Evolutionary conservation across 1,140 invertebrate species (phyloP), one percentile per base, ranked within the genome.

Genomic region (Cyrtorhinus lividipennis): DNA sequence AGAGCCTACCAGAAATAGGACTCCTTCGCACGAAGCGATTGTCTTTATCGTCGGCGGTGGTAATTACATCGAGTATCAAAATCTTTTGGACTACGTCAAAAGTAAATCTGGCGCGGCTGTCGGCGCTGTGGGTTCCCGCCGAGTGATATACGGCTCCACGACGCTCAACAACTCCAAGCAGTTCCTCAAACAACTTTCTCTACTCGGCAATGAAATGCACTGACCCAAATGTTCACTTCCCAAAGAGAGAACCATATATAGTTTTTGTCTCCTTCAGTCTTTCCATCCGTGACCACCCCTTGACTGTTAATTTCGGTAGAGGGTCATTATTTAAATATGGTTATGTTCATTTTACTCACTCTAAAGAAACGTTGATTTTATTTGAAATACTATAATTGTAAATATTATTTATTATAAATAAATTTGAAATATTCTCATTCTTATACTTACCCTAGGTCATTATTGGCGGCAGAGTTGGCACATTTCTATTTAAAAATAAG

Each of bases 51-150:
- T 99, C 25, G 96, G 96, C 59, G 96, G 96, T 63, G 96, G 96
- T 26, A 98, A 97, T 79, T 99, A 99, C 72, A 97, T 98, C 69
- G 96, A 99, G 76, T 99, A 99, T 74, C 95, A 98, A 74, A 99
- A 99, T 80, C 79, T 99, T 38, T 81, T 92, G 27, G 95, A 98
- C 73, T 97, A 95, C 73, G 87, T 87, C 15, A 96, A 92, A 78
- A 67, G 64, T 62, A 68, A 67, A 60, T 64, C 67, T 56, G 64
- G 66, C 1, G 23, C 59, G 30, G 61, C 25, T 20, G 61, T 24
- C 25, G 63, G 66, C n/a, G 53, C 67, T 12, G 10, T 53, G 10
- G 62, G 64, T 5, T 58, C 48, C 24, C 64, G 63, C 74, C 81
- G 87, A 71, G 87, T 98, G 56, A 87, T 95, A 26, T 99, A 99